Evolutionary conservation across 2,113 vertebrate genomes (phyloP).

Genomic region (Campylomormyrus numenius): DNA sequence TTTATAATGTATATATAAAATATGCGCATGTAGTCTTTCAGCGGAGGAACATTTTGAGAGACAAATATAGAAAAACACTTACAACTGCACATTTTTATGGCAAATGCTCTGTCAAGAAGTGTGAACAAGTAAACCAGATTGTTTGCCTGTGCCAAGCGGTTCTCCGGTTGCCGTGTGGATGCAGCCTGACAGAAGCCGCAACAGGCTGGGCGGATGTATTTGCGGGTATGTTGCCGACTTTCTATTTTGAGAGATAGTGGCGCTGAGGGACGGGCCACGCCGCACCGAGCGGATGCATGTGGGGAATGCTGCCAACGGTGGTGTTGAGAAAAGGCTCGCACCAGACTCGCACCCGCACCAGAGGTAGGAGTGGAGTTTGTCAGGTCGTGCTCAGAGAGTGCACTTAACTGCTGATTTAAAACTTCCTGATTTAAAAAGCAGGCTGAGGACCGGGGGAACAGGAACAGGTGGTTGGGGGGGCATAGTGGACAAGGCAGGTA

Average conservation of each 20-base stretch:
- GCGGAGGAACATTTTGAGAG: no score
- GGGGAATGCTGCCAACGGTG: background rate
- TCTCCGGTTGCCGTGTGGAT: background rate
- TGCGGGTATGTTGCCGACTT: background rate
- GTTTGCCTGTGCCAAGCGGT: no score
- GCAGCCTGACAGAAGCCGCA: background rate
- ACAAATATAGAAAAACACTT: no score
- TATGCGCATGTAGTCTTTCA: no score
- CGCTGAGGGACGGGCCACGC: background rate
- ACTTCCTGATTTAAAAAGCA: background rate
- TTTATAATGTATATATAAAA: no score
- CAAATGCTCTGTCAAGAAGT: no score
- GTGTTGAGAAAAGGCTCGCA: background rate
- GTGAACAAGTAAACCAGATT: no score
- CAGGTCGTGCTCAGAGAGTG: background rate
- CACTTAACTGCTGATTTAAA: background rate
- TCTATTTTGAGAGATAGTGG: background rate
- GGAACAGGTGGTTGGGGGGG: background rate
- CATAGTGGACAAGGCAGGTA: conserved; percentile 40
- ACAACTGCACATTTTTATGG: no score
- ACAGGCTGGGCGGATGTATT: background rate
- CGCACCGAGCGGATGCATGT: background rate
- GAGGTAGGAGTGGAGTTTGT: background rate
- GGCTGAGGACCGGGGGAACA: background rate
- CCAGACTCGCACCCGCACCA: background rate